Evolutionary conservation across 2,113 vertebrate species (phyloP).

Genomic region (Corythornis madagascariensis): DNA sequence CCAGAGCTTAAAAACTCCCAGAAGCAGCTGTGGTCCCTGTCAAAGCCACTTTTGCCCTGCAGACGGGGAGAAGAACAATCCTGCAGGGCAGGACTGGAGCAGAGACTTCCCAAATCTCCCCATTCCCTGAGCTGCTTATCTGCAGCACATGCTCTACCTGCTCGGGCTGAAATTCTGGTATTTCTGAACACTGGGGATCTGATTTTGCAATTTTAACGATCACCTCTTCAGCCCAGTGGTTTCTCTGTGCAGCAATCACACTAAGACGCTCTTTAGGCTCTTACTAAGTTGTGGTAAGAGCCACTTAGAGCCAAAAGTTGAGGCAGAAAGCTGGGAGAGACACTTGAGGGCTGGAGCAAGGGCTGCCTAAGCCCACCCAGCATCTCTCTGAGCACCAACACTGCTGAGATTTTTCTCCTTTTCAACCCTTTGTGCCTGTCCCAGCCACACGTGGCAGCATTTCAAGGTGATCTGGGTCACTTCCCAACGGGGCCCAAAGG

Average conservation of each 20-base stretch:
- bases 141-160: slow-evolving; percentile 11
- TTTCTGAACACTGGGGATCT: not conserved
- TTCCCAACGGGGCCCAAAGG: not conserved
- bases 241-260: not conserved
- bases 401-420: not conserved
- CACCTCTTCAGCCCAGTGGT: not conserved
- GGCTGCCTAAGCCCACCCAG: not conserved
- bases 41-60: not conserved
- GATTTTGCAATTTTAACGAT: slow-evolving; percentile 34
- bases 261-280: not conserved
- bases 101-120: not conserved
- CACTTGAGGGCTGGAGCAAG: not conserved
- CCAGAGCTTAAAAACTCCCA: not conserved
- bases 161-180: slow-evolving; percentile 50
- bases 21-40: not conserved
- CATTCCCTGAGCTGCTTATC: not conserved
- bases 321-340: not conserved
- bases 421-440: not conserved
- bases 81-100: not conserved
- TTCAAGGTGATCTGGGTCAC: fast-evolving
- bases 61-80: not conserved
- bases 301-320: not conserved
- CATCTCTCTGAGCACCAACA: not conserved
- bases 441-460: fast-evolving
- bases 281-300: fast-evolving